These are phyloP conservation scores for Marmota flaviventris DNA, from an alignment of 2,113 vertebrate genomes.

Conservation along the genomic window DNA sequence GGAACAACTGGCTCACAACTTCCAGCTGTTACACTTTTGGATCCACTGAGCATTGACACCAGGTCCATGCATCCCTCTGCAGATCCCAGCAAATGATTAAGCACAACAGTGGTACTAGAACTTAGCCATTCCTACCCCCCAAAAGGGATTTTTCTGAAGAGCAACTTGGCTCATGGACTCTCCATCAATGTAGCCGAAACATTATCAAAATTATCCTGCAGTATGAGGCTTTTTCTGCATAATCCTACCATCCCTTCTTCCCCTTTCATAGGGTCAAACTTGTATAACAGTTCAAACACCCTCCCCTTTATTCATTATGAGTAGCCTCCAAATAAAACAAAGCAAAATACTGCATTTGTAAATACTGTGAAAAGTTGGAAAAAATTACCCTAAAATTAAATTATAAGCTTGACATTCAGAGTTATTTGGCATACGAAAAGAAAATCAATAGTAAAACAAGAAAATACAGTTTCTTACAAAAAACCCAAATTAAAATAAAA, in stretches of 20 bases:
- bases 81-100: neutral
- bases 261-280: neutral
- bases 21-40: constrained; percentile 28
- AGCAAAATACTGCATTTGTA: neutral
- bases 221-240: neutral
- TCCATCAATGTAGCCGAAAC: neutral
- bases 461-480: constrained; percentile 15
- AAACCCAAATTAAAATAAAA: constrained; percentile 49
- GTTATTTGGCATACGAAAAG: neutral
- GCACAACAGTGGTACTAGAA: neutral
- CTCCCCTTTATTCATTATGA: constrained; percentile 7
- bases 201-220: neutral
- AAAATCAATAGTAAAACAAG: constrained; percentile 40
- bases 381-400: constrained; percentile 21
- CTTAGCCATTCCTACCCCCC: neutral
- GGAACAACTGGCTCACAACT: neutral
- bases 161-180: constrained; percentile 11
- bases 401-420: constrained; percentile 41
- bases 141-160: constrained; percentile 21
- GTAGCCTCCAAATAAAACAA: neutral
- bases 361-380: neutral
- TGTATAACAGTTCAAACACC: neutral
- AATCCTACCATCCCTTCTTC: neutral
- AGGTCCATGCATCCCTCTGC: neutral
- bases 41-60: neutral